A percentile compares a stretch with the other conserved stretches of the same genome.
Conservation (phyloP, 2,888 invertebrate genomes). For the Drosophila mimetica region DNA sequence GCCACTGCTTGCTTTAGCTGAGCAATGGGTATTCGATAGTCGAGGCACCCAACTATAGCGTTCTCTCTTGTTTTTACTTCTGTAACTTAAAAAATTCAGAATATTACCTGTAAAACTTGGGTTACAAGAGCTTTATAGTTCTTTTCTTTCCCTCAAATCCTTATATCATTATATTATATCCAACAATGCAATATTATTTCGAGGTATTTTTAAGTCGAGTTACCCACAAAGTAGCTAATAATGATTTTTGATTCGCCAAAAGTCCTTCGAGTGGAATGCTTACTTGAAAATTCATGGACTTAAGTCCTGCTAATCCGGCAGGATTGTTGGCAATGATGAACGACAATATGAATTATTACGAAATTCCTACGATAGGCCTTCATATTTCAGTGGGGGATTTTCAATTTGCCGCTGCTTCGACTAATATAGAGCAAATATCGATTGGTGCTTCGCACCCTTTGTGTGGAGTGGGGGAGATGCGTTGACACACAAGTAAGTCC, state of each 20-base stretch:
- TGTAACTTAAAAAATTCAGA: not conserved
- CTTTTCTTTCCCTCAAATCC: not conserved
- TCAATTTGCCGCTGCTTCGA: constrained; percentile 1
- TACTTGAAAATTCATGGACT: constrained; percentile 26
- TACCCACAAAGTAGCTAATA: no score
- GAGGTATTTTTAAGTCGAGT: not conserved
- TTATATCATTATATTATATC: no score
- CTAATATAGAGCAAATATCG: constrained; percentile 29
- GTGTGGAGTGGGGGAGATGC: constrained; percentile 1
- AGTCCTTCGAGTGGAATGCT: constrained; percentile 23
- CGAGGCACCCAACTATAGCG: no score
- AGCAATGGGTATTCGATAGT: no score
- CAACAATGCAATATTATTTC: no score
- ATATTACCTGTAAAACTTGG: no score
- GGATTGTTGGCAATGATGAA: constrained; percentile 11
- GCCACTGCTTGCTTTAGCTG: no score
- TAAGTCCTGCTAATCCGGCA: constrained; percentile 31
- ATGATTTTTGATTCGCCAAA: not conserved
- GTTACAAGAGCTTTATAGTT: no score
- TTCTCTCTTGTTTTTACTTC: no score
- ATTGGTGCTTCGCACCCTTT: constrained; percentile 17
- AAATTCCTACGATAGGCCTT: constrained; percentile 10
- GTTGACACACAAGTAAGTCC: constrained; percentile 4
- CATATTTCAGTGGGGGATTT: constrained; percentile 22
- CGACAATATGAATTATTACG: constrained; percentile 33